Base-by-base conservation (phyloP, 2,113 vertebrate genomes). In the Embiotoca jacksoni region DNA sequence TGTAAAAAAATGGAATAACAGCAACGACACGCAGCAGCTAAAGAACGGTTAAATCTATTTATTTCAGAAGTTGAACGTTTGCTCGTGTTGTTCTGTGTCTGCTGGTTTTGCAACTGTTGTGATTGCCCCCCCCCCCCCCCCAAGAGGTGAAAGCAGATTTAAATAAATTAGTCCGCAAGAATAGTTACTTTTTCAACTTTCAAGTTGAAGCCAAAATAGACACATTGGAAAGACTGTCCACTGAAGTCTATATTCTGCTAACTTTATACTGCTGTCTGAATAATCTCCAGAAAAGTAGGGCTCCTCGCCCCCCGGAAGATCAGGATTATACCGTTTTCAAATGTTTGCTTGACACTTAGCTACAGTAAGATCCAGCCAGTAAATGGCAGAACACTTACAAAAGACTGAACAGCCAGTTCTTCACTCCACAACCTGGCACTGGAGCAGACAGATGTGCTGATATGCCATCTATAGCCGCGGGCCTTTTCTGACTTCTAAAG, bases 401-500 rank as follows among this genome's bases (percentile, higher is more conserved):
- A 47, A 65, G 82, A 87, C 41, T 4, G 46, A 86, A 47, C 78
- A 80, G 86, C 78, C 70, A 55, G 64, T 49, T 75, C 84, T 70
- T 70, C 69, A 10, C 79, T 83, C 36, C 63, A 65, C 81, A 84
- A 82, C 82, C 88, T 87, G 84, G 80, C 72, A 70, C 74, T 30
- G 79, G 78, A 85, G 89, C 77, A 91, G 91, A 91, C 92, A 93
- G 88, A 92, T 92, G 88, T 90, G 90, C 87, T 85, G 89, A 93
- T 91, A 90, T 90, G 91, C 89, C 91, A 92, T 82, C 68, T 69
- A 85, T 79, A 83, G 92, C 91, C 93, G 32, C 83, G 3, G 92
- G 92, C 90, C 64, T 81, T 89, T 86, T 81, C 86, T 81, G 73
- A 91, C 85, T 91, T 94, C 92, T 93, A 91, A 93, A 93, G 92